These are phyloP conservation scores for Holacanthella duospinosa DNA, from an alignment of 2,888 invertebrate genomes.

Conservation along the genomic window DNA sequence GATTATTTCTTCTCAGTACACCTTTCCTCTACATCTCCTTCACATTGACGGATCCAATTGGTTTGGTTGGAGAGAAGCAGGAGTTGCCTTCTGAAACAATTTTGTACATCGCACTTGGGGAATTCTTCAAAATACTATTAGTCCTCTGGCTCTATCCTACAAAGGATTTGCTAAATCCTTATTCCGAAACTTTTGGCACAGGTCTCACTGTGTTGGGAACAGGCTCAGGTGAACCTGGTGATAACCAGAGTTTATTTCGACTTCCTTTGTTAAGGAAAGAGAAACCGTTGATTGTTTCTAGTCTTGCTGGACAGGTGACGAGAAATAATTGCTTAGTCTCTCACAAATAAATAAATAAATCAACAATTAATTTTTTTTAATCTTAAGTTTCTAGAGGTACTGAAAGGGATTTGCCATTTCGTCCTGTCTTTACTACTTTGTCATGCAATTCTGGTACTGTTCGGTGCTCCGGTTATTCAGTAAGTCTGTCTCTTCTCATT, in stretches of 20 bases:
- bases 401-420: slow-evolving; percentile 24
- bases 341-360: too few relatives aligned
- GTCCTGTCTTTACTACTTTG: slow-evolving; percentile 19
- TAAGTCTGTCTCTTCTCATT: too few relatives aligned
- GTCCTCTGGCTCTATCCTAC: slow-evolving; percentile 19
- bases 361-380: too few relatives aligned
- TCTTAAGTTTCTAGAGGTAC: too few relatives aligned
- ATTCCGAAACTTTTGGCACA: background rate
- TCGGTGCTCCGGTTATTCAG: slow-evolving; percentile 34
- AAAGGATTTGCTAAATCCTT: background rate
- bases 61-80: slow-evolving; percentile 41
- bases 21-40: slow-evolving; percentile 10
- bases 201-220: background rate
- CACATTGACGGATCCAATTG: background rate
- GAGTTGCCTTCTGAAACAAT: slow-evolving; percentile 23
- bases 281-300: too few relatives aligned
- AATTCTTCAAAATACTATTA: slow-evolving; percentile 23
- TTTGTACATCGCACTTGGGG: slow-evolving; percentile 15
- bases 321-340: too few relatives aligned
- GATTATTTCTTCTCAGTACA: background rate
- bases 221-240: too few relatives aligned
- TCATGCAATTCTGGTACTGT: slow-evolving; percentile 27
- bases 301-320: too few relatives aligned
- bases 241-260: background rate
- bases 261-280: slow-evolving; percentile 23